Percentiles rank a stretch among this genome's conserved stretches.
Conservation (phyloP, 2,888 invertebrate species). For the Harpalus rufipes region DNA sequence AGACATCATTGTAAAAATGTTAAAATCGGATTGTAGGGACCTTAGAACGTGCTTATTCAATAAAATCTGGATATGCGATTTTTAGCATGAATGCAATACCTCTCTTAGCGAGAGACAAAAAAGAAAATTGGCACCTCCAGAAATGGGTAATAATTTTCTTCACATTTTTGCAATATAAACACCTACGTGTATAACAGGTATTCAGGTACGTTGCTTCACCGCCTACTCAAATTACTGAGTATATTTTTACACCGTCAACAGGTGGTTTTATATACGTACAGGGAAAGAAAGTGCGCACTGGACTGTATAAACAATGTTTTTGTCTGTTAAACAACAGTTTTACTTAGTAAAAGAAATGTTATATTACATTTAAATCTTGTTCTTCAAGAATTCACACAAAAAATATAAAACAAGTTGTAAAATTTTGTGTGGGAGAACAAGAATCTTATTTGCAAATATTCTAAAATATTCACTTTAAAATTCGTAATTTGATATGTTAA, state of each 20-base stretch:
- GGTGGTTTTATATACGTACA: neutral
- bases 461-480: too few relatives aligned
- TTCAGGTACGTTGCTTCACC: constrained; percentile 1
- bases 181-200: too few relatives aligned
- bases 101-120: too few relatives aligned
- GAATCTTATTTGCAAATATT: neutral
- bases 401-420: neutral
- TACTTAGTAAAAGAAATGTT: neutral
- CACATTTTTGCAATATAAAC: too few relatives aligned
- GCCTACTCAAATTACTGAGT: neutral
- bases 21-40: too few relatives aligned
- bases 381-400: neutral
- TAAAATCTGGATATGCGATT: too few relatives aligned
- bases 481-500: too few relatives aligned
- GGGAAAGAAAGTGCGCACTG: neutral
- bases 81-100: too few relatives aligned
- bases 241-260: neutral
- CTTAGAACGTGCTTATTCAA: too few relatives aligned
- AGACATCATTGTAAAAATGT: too few relatives aligned
- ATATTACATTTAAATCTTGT: neutral
- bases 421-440: neutral
- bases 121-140: too few relatives aligned
- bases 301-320: neutral
- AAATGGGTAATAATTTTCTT: too few relatives aligned
- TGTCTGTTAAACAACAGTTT: constrained; percentile 6